Conservation (phyloP, 2,888 invertebrate species). For the Nemoura dubitans region DNA sequence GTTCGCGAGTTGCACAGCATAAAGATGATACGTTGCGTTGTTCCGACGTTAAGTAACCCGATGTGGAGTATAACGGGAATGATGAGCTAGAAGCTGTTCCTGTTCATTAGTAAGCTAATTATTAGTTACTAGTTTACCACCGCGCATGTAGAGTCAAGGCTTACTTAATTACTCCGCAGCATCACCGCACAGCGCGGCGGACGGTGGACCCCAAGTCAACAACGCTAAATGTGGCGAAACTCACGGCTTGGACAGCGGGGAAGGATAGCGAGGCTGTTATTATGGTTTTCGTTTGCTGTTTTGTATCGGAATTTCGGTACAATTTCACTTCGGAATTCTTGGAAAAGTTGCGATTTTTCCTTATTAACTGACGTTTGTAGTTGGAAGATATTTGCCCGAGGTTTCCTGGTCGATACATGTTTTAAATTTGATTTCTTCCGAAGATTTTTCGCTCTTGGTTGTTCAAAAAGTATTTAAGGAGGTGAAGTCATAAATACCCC, state of each 20-base stretch:
- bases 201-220: too few species aligned
- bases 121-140: background rate
- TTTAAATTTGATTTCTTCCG: background rate
- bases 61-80: background rate
- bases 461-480: background rate
- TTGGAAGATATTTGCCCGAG: background rate
- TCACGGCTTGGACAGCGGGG: background rate
- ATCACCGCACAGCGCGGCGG: background rate
- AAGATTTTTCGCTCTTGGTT: background rate
- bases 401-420: background rate
- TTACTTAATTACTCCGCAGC: slow-evolving; percentile 3
- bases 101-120: slow-evolving; percentile 29
- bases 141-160: background rate
- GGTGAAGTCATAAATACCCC: background rate
- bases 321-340: background rate
- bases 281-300: background rate
- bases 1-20: background rate
- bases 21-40: background rate
- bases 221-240: background rate
- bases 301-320: background rate
- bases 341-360: background rate
- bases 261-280: background rate
- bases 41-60: background rate
- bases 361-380: background rate
- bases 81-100: slow-evolving; percentile 21